Percentiles rank a stretch among this genome's conserved stretches.
These are phyloP conservation scores for Xiphias gladius DNA, from an alignment of 2,113 vertebrate species.

Conservation along the genomic window DNA sequence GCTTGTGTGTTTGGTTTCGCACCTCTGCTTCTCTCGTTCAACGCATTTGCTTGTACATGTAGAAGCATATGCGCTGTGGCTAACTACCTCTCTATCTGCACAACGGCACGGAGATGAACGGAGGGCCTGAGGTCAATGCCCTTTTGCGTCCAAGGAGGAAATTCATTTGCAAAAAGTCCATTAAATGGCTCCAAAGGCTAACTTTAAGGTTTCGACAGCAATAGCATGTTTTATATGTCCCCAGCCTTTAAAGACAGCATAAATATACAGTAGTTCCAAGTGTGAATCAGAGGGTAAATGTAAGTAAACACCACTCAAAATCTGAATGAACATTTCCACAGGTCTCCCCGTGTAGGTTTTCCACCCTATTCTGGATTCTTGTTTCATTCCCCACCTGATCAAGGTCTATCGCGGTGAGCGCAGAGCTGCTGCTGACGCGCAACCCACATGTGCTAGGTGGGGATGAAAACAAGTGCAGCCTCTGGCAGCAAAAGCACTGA, in stretches of 20 bases:
- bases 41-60: conserved; percentile 28
- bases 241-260: conserved; percentile 42
- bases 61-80: background rate
- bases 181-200: conserved; percentile 61
- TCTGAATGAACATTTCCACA: conserved; percentile 22
- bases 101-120: conserved; percentile 32
- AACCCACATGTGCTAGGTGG: conserved; percentile 12
- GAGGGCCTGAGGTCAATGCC: conserved; percentile 34
- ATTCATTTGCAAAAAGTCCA: conserved; percentile 55
- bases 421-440: conserved; percentile 35
- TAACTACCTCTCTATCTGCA: background rate
- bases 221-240: conserved; percentile 29
- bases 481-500: conserved; percentile 46
- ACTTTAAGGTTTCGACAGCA: conserved; percentile 44
- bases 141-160: conserved; percentile 12
- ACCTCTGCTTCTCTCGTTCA: conserved; percentile 9
- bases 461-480: conserved; percentile 52
- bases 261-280: conserved; percentile 45
- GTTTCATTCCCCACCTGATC: conserved; percentile 13
- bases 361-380: conserved; percentile 1
- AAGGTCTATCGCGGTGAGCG: background rate
- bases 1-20: conserved; percentile 14
- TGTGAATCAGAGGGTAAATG: conserved; percentile 30
- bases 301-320: conserved; percentile 41
- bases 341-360: background rate